These are phyloP conservation scores for Pseudomyrmex pallidus DNA, from an alignment of 1,140 invertebrate genomes.

Conservation along the genomic window DNA sequence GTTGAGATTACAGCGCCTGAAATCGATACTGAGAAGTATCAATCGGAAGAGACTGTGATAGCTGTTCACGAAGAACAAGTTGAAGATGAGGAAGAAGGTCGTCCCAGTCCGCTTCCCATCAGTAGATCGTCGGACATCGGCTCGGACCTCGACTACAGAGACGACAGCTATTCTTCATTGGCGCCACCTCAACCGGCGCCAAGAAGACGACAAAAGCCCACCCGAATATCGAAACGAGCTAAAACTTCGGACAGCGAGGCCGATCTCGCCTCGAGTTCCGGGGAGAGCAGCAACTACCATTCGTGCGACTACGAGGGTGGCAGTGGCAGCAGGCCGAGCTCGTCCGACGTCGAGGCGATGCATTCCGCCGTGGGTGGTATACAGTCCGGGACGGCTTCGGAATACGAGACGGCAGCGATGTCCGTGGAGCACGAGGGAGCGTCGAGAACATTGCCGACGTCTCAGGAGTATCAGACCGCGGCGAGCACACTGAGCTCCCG, in stretches of 20 bases:
- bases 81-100: conserved; percentile 61
- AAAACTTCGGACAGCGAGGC: conserved; percentile 80
- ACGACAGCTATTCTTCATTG: conserved; percentile 77
- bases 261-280: conserved; percentile 93
- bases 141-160: conserved; percentile 80
- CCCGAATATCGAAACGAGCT: conserved; percentile 73
- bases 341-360: conserved; percentile 93
- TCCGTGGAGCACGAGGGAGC: conserved; percentile 89
- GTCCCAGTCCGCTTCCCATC: conserved; percentile 68
- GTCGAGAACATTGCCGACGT: conserved; percentile 88
- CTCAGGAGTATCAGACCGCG: conserved; percentile 94
- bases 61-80: conserved; percentile 72
- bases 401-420: conserved; percentile 94
- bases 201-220: conserved; percentile 78
- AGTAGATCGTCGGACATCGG: conserved; percentile 74
- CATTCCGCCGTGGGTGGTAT: conserved; percentile 84
- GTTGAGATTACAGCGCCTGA: conserved; percentile 43
- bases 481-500: conserved; percentile 93
- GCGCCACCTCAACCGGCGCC: conserved; percentile 79
- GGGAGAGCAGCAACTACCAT: conserved; percentile 95
- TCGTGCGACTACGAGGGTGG: conserved; percentile 93
- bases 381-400: conserved; percentile 89
- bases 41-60: conserved; percentile 70
- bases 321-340: conserved; percentile 91
- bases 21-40: conserved; percentile 67